Conservation (phyloP, 2,113 vertebrate genomes). For the Apeltes quadracus region DNA sequence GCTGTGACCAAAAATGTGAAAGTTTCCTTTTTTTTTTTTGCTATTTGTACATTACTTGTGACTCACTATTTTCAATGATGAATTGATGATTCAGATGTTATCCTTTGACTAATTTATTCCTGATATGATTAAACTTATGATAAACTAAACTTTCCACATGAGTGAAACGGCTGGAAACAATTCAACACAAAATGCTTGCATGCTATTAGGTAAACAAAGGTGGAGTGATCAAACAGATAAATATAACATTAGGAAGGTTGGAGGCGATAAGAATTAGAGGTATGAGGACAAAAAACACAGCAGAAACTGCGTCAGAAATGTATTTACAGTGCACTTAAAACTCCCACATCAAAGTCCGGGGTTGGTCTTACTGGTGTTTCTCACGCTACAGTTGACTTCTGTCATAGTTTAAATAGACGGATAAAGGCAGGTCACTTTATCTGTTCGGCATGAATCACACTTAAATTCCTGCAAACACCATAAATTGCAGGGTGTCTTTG, state of each 20-base stretch:
- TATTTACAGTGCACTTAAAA: conserved; percentile 13
- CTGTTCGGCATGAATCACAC: conserved; percentile 13
- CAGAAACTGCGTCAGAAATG: conserved; percentile 6
- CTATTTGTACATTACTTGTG: not conserved
- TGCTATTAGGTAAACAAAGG: conserved; percentile 54
- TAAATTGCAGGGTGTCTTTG: not conserved
- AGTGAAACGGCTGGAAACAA: conserved; percentile 70
- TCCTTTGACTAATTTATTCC: conserved; percentile 22
- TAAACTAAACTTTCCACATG: not conserved
- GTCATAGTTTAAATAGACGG: conserved; percentile 5
- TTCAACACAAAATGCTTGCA: not conserved
- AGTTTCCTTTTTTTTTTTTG: conserved; percentile 27
- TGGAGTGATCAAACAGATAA: conserved; percentile 8
- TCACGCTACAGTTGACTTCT: conserved; percentile 30
- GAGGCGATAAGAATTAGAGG: not conserved
- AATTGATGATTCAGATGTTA: conserved; percentile 8
- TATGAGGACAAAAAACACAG: not conserved
- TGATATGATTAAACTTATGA: not conserved
- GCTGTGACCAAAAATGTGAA: not conserved
- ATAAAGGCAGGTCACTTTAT: not conserved
- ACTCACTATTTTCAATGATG: conserved; percentile 18
- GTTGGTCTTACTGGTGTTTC: conserved; percentile 22
- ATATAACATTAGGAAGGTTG: not conserved
- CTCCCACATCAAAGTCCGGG: conserved; percentile 9
- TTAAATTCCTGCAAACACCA: not conserved